These are phyloP conservation scores for Drosophila monieri DNA, from an alignment of 2,888 invertebrate species.

Conservation along the genomic window DNA sequence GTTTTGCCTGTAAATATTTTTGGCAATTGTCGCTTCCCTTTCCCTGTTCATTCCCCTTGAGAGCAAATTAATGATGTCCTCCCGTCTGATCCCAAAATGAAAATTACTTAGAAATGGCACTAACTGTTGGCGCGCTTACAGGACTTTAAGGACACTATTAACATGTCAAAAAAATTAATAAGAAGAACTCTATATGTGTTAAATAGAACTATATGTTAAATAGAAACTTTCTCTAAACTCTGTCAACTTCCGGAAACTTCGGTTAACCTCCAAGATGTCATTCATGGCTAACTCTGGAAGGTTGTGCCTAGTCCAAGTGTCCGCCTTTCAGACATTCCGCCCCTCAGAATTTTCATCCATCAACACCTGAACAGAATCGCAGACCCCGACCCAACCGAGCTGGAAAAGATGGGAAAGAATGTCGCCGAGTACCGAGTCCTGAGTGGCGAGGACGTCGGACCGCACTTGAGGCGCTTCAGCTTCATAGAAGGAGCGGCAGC, in stretches of 20 bases:
- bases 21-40: conserved; percentile 68
- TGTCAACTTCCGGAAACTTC: conserved; percentile 14
- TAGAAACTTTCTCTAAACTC: neutral
- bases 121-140: conserved; percentile 45
- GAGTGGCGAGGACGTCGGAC: conserved; percentile 31
- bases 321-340: conserved; percentile 30
- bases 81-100: conserved; percentile 52
- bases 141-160: neutral
- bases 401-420: conserved; percentile 58
- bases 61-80: conserved; percentile 75
- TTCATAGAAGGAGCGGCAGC: conserved; percentile 57
- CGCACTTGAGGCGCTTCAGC: conserved; percentile 65
- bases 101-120: conserved; percentile 49
- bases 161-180: conserved; percentile 22
- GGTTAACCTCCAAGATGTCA: conserved; percentile 26
- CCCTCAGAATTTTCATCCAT: conserved; percentile 60
- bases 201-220: too few relatives aligned
- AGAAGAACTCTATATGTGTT: too few relatives aligned
- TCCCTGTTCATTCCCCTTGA: conserved; percentile 15
- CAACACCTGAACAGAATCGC: conserved; percentile 65
- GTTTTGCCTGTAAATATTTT: conserved; percentile 79
- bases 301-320: conserved; percentile 25
- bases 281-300: conserved; percentile 38
- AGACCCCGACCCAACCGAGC: conserved; percentile 33
- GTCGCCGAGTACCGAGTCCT: conserved; percentile 25